Conservation (phyloP, 2,888 invertebrate species). For the Alviniconcha strummeri region DNA sequence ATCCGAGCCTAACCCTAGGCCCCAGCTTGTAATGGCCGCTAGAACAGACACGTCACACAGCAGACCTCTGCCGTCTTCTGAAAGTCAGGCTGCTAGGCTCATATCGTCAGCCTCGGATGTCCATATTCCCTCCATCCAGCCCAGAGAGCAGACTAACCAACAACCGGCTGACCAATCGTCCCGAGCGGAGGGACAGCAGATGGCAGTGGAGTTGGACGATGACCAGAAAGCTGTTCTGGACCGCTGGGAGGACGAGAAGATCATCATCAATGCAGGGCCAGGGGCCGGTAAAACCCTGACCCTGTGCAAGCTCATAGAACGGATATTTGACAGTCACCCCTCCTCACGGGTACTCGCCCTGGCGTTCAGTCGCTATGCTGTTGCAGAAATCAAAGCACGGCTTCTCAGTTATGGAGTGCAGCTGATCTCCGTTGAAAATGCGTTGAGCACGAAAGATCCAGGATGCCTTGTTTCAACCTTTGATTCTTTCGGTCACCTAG, state of each 20-base stretch:
- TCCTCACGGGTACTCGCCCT: not conserved
- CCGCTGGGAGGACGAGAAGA: not conserved
- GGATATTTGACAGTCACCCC: not conserved
- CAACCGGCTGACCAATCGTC: no score
- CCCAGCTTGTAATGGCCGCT: no score
- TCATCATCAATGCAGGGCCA: slow-evolving; percentile 4
- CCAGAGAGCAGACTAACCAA: no score
- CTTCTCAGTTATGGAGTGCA: not conserved
- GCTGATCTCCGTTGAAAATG: not conserved
- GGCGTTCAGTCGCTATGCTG: not conserved
- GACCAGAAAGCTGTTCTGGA: slow-evolving; percentile 3
- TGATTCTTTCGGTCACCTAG: not conserved
- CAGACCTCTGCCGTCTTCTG: no score
- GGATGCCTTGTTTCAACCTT: slow-evolving; percentile 6
- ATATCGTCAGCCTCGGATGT: no score
- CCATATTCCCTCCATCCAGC: no score
- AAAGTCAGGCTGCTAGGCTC: no score
- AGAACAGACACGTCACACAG: no score
- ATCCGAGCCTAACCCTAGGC: no score
- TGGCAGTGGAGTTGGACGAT: not conserved
- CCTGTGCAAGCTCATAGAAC: not conserved
- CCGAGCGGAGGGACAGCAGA: no score
- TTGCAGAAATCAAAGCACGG: not conserved
- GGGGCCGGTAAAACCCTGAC: not conserved
- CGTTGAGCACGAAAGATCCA: not conserved